Evolutionary conservation across 2,113 vertebrate genomes (phyloP).

Genomic region (Fulmarus glacialis): DNA sequence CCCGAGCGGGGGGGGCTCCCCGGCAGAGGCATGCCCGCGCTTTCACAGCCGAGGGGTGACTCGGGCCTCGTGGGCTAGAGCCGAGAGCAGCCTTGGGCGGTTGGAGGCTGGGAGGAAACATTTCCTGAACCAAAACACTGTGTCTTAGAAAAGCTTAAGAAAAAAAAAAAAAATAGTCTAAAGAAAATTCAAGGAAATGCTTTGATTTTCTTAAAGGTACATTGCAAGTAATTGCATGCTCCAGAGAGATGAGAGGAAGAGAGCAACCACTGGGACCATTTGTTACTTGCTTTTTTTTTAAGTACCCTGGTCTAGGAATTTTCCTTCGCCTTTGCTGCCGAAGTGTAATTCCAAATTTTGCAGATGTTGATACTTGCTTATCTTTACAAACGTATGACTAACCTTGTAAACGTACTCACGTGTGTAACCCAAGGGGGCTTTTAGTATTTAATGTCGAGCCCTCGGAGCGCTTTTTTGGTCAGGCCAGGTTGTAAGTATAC

Average conservation of each 20-base stretch:
- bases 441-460: background rate
- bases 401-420: background rate
- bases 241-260: background rate
- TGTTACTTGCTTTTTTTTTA: background rate
- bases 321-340: background rate
- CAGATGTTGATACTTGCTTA: background rate
- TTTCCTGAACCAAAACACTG: background rate
- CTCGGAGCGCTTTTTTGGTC: accelerated
- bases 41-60: accelerated
- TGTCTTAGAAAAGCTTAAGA: background rate
- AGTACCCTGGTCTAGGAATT: background rate
- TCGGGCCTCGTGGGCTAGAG: background rate
- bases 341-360: background rate
- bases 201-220: background rate
- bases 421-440: background rate
- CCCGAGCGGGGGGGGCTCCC: accelerated
- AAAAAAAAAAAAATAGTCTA: too few species aligned
- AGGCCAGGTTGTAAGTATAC: background rate
- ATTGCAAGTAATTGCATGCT: background rate
- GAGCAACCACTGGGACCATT: background rate
- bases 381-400: background rate
- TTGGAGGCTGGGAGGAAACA: background rate
- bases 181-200: background rate
- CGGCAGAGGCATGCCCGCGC: accelerated
- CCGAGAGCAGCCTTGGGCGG: background rate